Conservation (phyloP, 2,888 invertebrate species). For the Melanophora roralis region DNA sequence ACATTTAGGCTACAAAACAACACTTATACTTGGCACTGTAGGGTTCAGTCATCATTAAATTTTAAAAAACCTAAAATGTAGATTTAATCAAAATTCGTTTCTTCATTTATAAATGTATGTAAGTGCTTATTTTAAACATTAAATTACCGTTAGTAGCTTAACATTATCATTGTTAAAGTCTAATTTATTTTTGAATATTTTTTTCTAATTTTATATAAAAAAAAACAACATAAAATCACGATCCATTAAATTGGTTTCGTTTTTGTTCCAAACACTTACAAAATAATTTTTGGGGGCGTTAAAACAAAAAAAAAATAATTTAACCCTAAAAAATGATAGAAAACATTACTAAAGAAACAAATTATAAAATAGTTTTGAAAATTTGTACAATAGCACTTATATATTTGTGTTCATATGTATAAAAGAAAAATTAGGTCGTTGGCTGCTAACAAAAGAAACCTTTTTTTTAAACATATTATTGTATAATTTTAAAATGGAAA, state of each 20-base stretch:
- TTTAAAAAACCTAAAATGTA: not conserved
- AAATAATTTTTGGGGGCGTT: slow-evolving; percentile 42
- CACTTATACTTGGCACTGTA: no score
- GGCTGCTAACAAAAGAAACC: not conserved
- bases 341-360: not conserved
- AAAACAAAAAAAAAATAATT: slow-evolving; percentile 13
- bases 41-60: not conserved
- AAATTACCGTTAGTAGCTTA: slow-evolving; percentile 7
- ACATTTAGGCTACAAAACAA: slow-evolving; percentile 13
- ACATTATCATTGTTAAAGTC: not conserved
- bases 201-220: not conserved
- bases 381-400: not conserved
- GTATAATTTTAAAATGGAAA: no score
- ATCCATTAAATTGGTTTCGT: slow-evolving; percentile 48
- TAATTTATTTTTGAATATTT: not conserved
- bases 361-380: slow-evolving; percentile 3
- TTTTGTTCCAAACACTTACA: not conserved
- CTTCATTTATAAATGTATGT: not conserved
- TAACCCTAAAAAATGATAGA: slow-evolving; percentile 1
- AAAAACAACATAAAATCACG: slow-evolving; percentile 42
- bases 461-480: no score
- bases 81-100: not conserved
- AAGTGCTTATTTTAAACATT: not conserved
- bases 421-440: no score
- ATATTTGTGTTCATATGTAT: no score